These are phyloP conservation scores for Prolemur simus DNA, from an alignment of 2,113 vertebrate species.

Conservation along the genomic window DNA sequence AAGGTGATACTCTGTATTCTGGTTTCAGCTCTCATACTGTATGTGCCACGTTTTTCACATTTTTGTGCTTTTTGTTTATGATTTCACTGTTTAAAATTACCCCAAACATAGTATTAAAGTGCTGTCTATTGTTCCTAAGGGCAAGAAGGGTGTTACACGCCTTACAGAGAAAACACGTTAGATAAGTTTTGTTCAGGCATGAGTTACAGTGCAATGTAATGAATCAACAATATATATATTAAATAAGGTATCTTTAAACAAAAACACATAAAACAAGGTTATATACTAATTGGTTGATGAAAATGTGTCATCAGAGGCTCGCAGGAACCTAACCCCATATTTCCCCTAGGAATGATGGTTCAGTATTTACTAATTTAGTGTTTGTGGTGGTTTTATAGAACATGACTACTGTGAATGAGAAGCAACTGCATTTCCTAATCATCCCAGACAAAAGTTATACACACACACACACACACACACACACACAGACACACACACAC, in stretches of 20 bases:
- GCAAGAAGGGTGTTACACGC: not conserved
- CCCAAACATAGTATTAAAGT: not conserved
- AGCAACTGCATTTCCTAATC: not conserved
- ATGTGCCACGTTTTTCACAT: not conserved
- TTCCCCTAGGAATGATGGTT: not conserved
- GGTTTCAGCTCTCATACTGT: not conserved
- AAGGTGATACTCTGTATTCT: not conserved
- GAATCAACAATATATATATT: not conserved
- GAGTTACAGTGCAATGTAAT: not conserved
- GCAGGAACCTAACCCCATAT: not conserved
- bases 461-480: not conserved
- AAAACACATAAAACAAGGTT: not conserved
- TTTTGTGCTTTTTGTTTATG: not conserved
- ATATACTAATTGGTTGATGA: not conserved
- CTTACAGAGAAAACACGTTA: not conserved
- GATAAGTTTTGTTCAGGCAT: not conserved
- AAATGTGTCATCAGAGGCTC: not conserved
- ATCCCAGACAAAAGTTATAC: not conserved
- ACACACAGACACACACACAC: not conserved
- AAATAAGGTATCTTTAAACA: not conserved
- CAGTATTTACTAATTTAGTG: not conserved
- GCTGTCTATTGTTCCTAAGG: not conserved
- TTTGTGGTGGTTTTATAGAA: not conserved
- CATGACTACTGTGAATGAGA: not conserved
- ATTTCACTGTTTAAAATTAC: not conserved